Percentiles rank a stretch among this genome's conserved stretches.
Evolutionary conservation across 2,113 vertebrate species (phyloP).

Genomic region (Pseudorhombus dupliciocellatus): DNA sequence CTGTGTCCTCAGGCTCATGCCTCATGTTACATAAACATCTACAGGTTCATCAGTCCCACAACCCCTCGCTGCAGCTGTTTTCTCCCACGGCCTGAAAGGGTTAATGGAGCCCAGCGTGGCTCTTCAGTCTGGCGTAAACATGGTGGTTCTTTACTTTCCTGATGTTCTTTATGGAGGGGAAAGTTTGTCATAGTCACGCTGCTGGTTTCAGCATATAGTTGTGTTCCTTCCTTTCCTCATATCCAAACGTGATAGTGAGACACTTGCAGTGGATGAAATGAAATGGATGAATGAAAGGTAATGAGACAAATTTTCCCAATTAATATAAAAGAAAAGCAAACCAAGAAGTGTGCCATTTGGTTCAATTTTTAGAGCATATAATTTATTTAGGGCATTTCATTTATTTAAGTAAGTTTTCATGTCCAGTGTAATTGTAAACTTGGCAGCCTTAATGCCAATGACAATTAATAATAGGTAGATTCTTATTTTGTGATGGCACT

Average conservation of each 20-base stretch:
- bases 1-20: conserved; percentile 27
- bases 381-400: too few relatives aligned
- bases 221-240: background rate
- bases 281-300: too few relatives aligned
- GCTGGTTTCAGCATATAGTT: background rate
- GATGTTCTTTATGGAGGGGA: background rate
- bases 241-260: background rate
- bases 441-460: too few relatives aligned
- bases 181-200: background rate
- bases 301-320: too few relatives aligned
- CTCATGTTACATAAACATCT: conserved; percentile 37
- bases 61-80: conserved; percentile 19
- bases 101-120: conserved; percentile 19
- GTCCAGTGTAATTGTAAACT: too few relatives aligned
- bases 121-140: conserved; percentile 5
- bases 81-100: conserved; percentile 12
- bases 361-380: too few relatives aligned
- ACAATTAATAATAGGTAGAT: too few relatives aligned
- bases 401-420: background rate
- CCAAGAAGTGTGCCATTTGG: too few relatives aligned
- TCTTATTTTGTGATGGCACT: too few relatives aligned
- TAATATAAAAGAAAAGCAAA: too few relatives aligned
- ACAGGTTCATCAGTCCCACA: conserved; percentile 27
- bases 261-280: too few relatives aligned
- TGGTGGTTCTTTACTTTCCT: background rate